A percentile compares a stretch with the other conserved stretches of the same genome.
These are phyloP conservation scores for Hemitrygon akajei DNA, from an alignment of 2,797 vertebrate species.

Conservation along the genomic window DNA sequence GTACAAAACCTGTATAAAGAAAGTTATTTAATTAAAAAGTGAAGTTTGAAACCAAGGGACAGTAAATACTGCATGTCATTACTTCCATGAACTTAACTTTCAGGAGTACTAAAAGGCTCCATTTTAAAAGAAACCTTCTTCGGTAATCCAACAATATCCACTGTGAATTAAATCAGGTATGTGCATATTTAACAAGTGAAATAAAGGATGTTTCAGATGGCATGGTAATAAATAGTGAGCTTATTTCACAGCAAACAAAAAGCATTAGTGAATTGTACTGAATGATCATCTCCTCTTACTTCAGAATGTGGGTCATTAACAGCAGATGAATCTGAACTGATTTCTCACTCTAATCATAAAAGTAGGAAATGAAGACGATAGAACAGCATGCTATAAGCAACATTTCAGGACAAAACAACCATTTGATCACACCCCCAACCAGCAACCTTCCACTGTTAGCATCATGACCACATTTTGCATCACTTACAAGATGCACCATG, in stretches of 20 bases:
- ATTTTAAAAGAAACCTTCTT: background rate
- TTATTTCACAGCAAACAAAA: background rate
- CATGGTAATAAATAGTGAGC: background rate
- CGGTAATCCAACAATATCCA: background rate
- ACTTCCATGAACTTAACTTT: background rate
- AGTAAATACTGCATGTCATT: background rate
- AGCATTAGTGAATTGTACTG: background rate
- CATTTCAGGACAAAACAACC: background rate
- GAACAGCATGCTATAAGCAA: background rate
- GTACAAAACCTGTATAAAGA: slow-evolving; percentile 48
- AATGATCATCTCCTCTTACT: background rate
- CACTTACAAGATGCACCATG: background rate
- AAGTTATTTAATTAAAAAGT: background rate
- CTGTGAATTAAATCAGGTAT: background rate
- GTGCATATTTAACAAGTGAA: background rate
- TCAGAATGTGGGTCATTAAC: background rate
- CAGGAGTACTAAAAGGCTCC: background rate
- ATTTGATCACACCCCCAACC: background rate
- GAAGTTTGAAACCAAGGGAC: background rate
- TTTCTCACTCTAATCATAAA: background rate
- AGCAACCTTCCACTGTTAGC: background rate
- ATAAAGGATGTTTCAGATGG: background rate
- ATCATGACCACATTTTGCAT: background rate
- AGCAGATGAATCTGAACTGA: background rate
- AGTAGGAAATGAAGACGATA: background rate